phyloP scores from a whole-genome alignment of 2,797 vertebrate genomes.

The Rhinogobio ventralis region DNA sequence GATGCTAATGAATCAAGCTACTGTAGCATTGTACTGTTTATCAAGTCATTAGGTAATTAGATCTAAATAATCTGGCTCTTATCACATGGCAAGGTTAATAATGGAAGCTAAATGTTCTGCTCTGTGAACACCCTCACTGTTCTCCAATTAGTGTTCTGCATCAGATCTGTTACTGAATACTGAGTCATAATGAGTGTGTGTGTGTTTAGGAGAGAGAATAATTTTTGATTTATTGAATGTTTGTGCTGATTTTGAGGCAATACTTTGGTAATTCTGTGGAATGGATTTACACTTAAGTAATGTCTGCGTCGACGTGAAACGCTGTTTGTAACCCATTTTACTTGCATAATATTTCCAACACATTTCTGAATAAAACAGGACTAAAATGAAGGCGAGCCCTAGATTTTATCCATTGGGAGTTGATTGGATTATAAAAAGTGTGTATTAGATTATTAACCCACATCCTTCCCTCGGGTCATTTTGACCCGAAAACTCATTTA shows the following conservation, averaged over 20 bases:
- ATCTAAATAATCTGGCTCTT: conserved; percentile 42
- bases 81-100: conserved; percentile 26
- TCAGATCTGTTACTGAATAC: not conserved
- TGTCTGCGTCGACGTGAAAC: not conserved
- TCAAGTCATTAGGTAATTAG: conserved; percentile 46
- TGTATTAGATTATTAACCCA: not conserved
- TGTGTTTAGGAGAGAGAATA: not conserved
- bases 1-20: no score
- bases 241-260: not conserved
- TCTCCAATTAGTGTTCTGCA: conserved; percentile 41
- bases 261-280: not conserved
- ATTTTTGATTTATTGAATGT: no score
- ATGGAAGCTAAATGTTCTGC: conserved; percentile 45
- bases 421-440: not conserved
- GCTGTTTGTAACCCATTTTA: not conserved
- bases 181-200: not conserved
- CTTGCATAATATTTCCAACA: not conserved
- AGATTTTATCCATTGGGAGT: not conserved
- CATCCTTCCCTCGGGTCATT: no score
- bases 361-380: not conserved
- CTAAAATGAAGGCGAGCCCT: no score
- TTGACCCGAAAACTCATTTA: no score
- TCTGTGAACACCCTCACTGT: conserved; percentile 34
- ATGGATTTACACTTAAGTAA: not conserved
- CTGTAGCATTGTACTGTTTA: conserved; percentile 23